phyloP scores from a whole-genome alignment of 2,113 vertebrate genomes.

The Puffinus mauretanicus region DNA sequence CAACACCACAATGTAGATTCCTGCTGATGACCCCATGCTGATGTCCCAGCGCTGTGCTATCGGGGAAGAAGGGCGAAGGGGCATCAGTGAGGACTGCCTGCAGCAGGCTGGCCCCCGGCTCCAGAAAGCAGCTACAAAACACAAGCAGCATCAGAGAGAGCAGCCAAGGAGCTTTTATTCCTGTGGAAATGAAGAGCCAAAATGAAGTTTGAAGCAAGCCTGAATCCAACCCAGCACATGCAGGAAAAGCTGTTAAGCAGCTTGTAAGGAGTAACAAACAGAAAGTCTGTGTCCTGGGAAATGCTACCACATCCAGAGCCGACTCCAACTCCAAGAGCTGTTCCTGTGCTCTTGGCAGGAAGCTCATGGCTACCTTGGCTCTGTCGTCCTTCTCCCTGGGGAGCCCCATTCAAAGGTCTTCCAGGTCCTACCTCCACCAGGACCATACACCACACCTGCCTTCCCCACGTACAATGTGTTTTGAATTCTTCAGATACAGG shows the following conservation, averaged over 20 bases:
- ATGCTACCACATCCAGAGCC: background rate
- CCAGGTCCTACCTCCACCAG: background rate
- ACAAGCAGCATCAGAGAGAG: background rate
- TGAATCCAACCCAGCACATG: background rate
- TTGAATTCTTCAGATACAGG: background rate
- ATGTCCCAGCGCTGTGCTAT: background rate
- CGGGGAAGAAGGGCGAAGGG: background rate
- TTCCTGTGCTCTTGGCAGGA: background rate
- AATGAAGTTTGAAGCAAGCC: background rate
- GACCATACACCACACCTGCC: background rate
- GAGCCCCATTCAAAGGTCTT: background rate
- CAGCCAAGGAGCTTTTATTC: background rate
- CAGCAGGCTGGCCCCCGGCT: background rate
- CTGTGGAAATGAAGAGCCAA: background rate
- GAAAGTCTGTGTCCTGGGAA: background rate
- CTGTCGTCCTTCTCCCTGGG: background rate
- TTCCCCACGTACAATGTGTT: background rate
- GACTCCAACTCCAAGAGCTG: background rate
- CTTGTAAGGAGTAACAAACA: background rate
- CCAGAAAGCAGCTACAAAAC: background rate
- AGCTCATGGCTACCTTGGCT: background rate
- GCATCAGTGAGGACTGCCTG: background rate
- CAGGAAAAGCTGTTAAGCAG: background rate
- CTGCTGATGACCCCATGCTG: rapidly evolving
- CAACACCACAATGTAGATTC: background rate